phyloP scores from a whole-genome alignment of 35 echinoderm and acorn worm species.

The Patiria miniata region DNA sequence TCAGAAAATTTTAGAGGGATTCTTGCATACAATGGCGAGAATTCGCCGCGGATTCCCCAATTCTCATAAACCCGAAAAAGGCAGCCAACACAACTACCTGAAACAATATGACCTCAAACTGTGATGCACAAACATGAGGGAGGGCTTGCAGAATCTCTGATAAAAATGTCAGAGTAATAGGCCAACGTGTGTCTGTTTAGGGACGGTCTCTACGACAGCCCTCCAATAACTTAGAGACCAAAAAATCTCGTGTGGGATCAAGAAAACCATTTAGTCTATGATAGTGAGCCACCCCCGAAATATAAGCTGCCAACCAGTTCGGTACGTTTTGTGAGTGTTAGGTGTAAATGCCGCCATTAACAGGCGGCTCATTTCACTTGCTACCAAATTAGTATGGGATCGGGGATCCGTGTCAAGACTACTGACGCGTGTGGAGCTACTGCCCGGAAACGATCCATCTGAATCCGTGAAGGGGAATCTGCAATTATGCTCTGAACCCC shows the following conservation, averaged over 20 bases:
- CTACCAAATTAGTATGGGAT: not conserved
- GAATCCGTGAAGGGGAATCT: not conserved
- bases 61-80: conserved; percentile 19
- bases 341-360: not conserved
- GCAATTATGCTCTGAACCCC: not conserved
- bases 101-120: not conserved
- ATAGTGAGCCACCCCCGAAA: not conserved
- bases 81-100: not conserved
- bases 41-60: not conserved
- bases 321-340: not conserved
- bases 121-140: not conserved
- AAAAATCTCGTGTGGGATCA: not conserved
- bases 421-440: not conserved
- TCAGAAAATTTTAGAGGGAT: not conserved
- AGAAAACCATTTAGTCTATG: not conserved
- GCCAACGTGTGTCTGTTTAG: not conserved
- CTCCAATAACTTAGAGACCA: not conserved
- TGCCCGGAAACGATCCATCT: not conserved
- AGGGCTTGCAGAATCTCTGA: not conserved
- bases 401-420: not conserved
- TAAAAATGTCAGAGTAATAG: not conserved
- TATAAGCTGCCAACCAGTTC: not conserved
- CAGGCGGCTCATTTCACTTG: not conserved
- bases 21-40: not conserved
- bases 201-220: not conserved